Evolutionary conservation across 2,797 vertebrate species (phyloP).

Genomic region (Pipistrellus kuhlii): DNA sequence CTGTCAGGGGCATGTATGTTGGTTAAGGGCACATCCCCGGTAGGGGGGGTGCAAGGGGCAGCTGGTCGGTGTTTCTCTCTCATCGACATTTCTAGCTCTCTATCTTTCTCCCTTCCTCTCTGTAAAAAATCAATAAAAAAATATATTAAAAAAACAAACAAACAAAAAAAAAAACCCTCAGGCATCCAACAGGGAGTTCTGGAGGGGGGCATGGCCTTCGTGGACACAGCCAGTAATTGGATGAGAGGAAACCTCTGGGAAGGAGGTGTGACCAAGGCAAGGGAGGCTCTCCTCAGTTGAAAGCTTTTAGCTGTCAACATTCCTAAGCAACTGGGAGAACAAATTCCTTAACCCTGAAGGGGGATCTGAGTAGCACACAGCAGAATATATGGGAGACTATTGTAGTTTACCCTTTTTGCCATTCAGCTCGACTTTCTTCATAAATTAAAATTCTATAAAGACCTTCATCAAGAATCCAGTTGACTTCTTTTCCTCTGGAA

Average conservation of each 20-base stretch:
- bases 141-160: too few relatives aligned
- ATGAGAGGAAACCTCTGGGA: not conserved
- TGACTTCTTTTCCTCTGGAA: not conserved
- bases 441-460: slow-evolving; percentile 10
- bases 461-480: not conserved
- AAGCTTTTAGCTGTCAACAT: not conserved
- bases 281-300: not conserved
- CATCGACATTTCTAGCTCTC: too few relatives aligned
- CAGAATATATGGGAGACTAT: not conserved
- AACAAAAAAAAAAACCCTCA: not conserved
- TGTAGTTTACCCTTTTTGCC: not conserved
- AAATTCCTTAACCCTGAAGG: not conserved
- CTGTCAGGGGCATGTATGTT: too few relatives aligned
- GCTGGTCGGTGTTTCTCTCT: too few relatives aligned
- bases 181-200: not conserved
- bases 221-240: not conserved
- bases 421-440: not conserved
- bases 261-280: not conserved
- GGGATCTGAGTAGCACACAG: not conserved
- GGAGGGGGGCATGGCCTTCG: not conserved
- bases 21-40: too few relatives aligned
- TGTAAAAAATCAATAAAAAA: too few relatives aligned
- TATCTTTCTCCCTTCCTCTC: too few relatives aligned
- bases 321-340: not conserved
- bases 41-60: too few relatives aligned